Evolutionary conservation across 2,797 vertebrate genomes (phyloP), one percentile per base, ranked within the genome.

Genomic region (Pipistrellus pipistrellus): DNA sequence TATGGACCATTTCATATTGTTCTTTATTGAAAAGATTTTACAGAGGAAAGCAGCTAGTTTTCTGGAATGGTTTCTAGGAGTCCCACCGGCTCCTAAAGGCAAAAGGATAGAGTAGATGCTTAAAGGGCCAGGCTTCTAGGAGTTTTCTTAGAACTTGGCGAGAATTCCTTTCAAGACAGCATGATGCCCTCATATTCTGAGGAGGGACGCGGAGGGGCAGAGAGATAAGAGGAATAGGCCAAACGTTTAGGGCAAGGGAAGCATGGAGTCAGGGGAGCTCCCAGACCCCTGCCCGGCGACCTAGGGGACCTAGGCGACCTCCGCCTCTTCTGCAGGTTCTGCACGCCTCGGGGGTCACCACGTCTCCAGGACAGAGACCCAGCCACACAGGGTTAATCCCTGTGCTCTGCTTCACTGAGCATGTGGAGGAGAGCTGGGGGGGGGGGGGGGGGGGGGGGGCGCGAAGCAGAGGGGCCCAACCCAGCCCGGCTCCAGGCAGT

Each of bases 361-460:
- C 3, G 1, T 84, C 80, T 77, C 72, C 0, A 6, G 41, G 4
- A 75, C 57, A 71, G 96, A 97, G 97, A 93, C 86, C 96, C 86
- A 88, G 91, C 83, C 38, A 59, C 87, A 98, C 96, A 96, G 97
- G 93, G 98, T 98, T 98, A 98, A 98, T 57, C 17, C 9, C 12
- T 51, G 30, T 6, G 69, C 95, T 97, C 30, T 59, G 93, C 89
- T 96, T 97, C 94, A 76, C 93, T 97, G 96, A 98, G 97, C 96
- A 2, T 44, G 83, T 92, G n/a, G 72, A 92, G 94, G 75, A 55
- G 69, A 41, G 20, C 46, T 32, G 66, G 53, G 46, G 46, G 48
- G 69, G 14, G 66, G 5, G 17, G 20, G 21, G 9, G 20, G 44
- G 44, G 53, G 46, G 46, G 57, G 76, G 6, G 66, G 17, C 2